Evolutionary conservation across 1,140 invertebrate genomes (phyloP).

Genomic region (Laodelphax striatellus): DNA sequence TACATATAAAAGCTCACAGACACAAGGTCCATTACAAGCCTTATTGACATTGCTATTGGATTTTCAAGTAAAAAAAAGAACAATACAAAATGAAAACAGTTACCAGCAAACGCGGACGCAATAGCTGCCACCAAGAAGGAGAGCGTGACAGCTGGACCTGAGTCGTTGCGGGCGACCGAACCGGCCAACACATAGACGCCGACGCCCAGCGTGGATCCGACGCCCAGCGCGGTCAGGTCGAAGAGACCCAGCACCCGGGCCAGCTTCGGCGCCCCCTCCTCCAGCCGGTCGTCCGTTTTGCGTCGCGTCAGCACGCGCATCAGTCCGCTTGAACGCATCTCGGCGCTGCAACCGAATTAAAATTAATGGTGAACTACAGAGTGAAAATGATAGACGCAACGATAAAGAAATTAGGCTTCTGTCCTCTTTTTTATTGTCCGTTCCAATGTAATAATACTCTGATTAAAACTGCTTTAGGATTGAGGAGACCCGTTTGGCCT

Average conservation of each 20-base stretch:
- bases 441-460: no score
- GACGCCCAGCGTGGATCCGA: constrained; percentile 78
- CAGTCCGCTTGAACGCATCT: background rate
- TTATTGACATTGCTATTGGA: no score
- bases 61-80: no score
- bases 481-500: no score
- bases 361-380: no score
- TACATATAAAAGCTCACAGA: no score
- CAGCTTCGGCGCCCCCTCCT: constrained; percentile 34
- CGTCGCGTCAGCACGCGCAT: background rate
- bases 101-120: constrained; percentile 78
- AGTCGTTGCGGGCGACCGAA: constrained; percentile 66
- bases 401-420: no score
- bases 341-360: no score
- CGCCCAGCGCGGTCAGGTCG: constrained; percentile 70
- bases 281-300: background rate
- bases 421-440: no score
- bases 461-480: no score
- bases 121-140: constrained; percentile 82
- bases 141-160: constrained; percentile 76
- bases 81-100: constrained; percentile 15
- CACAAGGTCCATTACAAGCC: no score
- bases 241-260: constrained; percentile 60
- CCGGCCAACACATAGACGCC: constrained; percentile 88
- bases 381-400: no score